Evolutionary conservation across 2,888 invertebrate genomes (phyloP).

Genomic region (Lasioglossum malachurum): DNA sequence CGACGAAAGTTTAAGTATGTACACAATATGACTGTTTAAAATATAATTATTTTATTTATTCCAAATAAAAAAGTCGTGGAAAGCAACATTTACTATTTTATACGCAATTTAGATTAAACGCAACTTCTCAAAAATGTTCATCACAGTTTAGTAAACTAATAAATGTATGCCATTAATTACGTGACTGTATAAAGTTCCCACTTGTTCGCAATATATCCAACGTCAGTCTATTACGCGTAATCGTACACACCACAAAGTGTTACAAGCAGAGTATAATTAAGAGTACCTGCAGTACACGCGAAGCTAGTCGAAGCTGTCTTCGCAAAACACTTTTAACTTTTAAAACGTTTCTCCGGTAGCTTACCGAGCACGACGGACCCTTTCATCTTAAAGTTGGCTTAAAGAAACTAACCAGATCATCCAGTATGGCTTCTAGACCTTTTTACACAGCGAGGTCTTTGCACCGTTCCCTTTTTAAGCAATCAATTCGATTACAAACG

Average conservation of each 20-base stretch:
- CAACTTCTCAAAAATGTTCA: no score
- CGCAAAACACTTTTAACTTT: constrained; percentile 15
- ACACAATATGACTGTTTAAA: no score
- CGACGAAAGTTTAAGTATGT: no score
- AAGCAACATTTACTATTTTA: no score
- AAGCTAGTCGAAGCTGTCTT: constrained; percentile 31
- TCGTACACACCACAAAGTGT: not conserved
- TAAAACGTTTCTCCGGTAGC: constrained; percentile 17
- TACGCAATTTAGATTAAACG: no score
- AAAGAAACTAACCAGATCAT: constrained; percentile 53
- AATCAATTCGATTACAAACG: constrained; percentile 4
- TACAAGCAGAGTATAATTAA: not conserved
- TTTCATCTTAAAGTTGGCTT: constrained; percentile 50
- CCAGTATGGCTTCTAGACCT: constrained; percentile 46
- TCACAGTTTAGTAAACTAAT: no score
- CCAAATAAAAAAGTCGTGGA: no score
- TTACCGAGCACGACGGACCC: constrained; percentile 30
- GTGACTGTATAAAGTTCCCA: not conserved
- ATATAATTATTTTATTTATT: no score
- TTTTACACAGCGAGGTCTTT: constrained; percentile 43
- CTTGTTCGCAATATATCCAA: not conserved
- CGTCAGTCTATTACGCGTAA: not conserved
- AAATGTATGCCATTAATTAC: no score
- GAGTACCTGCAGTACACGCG: not conserved
- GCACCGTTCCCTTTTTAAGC: constrained; percentile 19